Conservation (phyloP, 2,797 vertebrate species). For the Schizopygopsis malacanthus region DNA sequence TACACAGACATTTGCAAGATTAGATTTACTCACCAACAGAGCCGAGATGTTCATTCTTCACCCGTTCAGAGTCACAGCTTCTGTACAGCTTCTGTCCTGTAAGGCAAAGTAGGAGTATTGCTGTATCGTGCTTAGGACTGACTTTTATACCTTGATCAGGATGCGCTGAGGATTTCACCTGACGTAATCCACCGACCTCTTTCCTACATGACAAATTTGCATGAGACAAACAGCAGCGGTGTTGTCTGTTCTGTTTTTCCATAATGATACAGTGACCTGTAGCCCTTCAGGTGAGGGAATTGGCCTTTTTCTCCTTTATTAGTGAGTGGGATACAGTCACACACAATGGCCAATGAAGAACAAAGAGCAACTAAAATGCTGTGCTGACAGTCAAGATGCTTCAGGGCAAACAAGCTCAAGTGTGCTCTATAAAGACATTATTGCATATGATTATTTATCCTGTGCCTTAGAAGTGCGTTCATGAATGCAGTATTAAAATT, state of each 20-base stretch:
- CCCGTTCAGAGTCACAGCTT: neutral
- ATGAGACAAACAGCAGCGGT: conserved; percentile 3
- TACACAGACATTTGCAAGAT: neutral
- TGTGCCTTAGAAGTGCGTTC: neutral
- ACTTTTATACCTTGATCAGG: conserved; percentile 36
- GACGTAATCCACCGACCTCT: conserved; percentile 44
- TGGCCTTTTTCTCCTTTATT: neutral
- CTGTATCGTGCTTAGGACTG: neutral
- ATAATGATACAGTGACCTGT: conserved; percentile 32
- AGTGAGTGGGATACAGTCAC: neutral
- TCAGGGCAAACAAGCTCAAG: neutral
- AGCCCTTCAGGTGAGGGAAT: conserved; percentile 19
- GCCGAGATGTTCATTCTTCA: conserved; percentile 19
- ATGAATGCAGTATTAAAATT: neutral
- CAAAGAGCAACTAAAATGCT: conserved; percentile 6
- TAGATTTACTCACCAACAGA: conserved; percentile 45
- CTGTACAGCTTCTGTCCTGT: too few relatives aligned
- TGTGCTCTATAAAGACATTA: neutral
- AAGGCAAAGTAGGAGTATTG: neutral
- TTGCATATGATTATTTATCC: neutral
- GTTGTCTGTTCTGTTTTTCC: conserved; percentile 41
- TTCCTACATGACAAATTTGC: conserved; percentile 55
- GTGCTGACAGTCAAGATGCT: conserved; percentile 11
- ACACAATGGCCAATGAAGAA: neutral
- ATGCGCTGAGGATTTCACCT: neutral